Evolutionary conservation across 2,113 vertebrate species (phyloP).

Genomic region (Calypte anna): DNA sequence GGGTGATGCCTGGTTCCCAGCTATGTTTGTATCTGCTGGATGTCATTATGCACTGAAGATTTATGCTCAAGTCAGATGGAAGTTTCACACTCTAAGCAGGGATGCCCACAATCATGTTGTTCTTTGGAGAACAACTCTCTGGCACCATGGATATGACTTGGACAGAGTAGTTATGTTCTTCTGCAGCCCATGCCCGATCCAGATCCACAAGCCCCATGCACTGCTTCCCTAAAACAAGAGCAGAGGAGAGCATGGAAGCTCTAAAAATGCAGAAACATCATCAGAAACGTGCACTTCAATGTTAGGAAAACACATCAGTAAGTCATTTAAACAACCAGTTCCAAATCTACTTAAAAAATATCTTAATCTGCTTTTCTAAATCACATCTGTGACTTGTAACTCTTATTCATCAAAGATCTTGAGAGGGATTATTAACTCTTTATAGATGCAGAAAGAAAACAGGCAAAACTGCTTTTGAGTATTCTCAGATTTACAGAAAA

Average conservation of each 20-base stretch:
- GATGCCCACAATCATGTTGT: slow-evolving; percentile 92
- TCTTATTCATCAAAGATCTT: neutral
- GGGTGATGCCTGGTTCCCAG: neutral
- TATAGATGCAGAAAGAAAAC: neutral
- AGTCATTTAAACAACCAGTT: neutral
- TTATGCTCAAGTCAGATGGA: neutral
- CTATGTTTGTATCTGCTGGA: slow-evolving; percentile 5
- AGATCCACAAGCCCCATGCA: slow-evolving; percentile 97
- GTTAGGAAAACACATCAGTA: neutral
- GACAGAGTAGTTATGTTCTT: slow-evolving; percentile 84
- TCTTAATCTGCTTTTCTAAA: neutral
- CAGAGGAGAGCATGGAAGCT: neutral
- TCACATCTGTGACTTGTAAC: neutral
- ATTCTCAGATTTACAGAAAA: neutral
- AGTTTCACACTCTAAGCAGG: slow-evolving; percentile 51
- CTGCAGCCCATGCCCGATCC: slow-evolving; percentile 91
- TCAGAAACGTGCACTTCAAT: neutral
- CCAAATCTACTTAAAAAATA: neutral
- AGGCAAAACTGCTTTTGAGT: neutral
- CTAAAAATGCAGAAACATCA: neutral
- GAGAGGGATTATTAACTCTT: neutral
- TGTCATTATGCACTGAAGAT: slow-evolving; percentile 8
- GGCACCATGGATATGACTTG: slow-evolving; percentile 94
- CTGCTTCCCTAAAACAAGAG: slow-evolving; percentile 85
- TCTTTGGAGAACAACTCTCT: slow-evolving; percentile 95